phyloP scores from a whole-genome alignment of 92 coral and sea anemone genomes.

The Metridium senile region DNA sequence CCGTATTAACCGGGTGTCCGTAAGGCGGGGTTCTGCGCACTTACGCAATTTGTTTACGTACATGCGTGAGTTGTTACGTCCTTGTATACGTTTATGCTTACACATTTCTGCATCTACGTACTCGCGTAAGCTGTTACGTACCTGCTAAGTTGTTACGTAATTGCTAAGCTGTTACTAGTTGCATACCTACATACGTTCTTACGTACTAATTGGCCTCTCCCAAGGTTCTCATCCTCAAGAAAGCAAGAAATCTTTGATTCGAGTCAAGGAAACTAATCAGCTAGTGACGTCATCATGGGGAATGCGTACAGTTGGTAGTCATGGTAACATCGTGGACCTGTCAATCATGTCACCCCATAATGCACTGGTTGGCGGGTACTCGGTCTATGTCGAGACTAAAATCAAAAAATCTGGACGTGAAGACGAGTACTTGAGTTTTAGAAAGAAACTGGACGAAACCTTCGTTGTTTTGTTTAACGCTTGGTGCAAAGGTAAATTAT shows the following conservation, averaged over 20 bases:
- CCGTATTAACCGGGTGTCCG: too few relatives aligned
- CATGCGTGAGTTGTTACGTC: too few relatives aligned
- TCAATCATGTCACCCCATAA: constrained; percentile 60
- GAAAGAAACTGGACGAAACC: constrained; percentile 46
- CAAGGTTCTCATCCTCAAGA: constrained; percentile 74
- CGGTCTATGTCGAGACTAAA: constrained; percentile 66
- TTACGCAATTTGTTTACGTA: too few relatives aligned
- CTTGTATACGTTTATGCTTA: too few relatives aligned
- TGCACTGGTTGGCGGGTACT: constrained; percentile 72
- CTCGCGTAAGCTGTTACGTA: too few relatives aligned
- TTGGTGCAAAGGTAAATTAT: constrained; percentile 70
- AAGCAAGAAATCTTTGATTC: constrained; percentile 68
- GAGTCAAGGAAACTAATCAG: constrained; percentile 33
- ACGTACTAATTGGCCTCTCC: too few relatives aligned
- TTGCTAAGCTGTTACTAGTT: not conserved
- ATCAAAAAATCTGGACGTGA: constrained; percentile 24
- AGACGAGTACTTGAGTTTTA: constrained; percentile 42
- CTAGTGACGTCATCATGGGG: constrained; percentile 56
- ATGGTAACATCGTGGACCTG: constrained; percentile 44
- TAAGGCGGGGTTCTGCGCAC: too few relatives aligned
- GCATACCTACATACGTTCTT: not conserved
- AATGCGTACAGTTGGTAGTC: constrained; percentile 21
- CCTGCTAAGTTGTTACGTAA: not conserved
- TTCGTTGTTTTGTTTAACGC: constrained; percentile 66
- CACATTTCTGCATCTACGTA: too few relatives aligned